Base-by-base conservation (phyloP, 1,140 invertebrate species). In the Hyposmocoma kahamanoa region DNA sequence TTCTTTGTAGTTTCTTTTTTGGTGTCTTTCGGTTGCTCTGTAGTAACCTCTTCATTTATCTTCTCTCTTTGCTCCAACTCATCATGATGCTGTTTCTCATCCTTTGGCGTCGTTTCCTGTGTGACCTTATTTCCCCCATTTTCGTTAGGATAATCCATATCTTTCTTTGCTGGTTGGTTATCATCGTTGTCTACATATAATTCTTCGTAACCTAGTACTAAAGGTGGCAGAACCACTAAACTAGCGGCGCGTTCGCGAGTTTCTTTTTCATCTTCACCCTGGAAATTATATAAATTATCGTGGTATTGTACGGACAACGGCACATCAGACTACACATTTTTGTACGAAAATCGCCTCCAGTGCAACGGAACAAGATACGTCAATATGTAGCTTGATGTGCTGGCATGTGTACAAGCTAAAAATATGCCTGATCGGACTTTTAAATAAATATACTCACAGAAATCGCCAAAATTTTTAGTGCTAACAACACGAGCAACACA, bases 181-280 rank as follows among this genome's bases (percentile, higher is more conserved):
- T n/a, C 4, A 19, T 19, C 47, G 19, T 42, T 18, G 1, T 68
- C 56, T 13, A 65, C 34, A 20, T 72, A 67, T n/a, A 84, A 28
- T 17, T 84, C 80, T 19, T 84, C 77, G 47, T 84, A 84, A 1
- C 76, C 77, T 10, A 84, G 18, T 3, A 81, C 62, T 2, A 84
- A 52, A 1, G 77, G 77, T 5, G 77, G 77, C 1, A 84, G 46
- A 13, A 84, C 61, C 1, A 84, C 61, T 0, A 84, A 52, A 28
- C 65, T 67, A 0, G 77, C 80, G 43, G 56, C 59, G 3, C 72
- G 64, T n/a, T 64, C 53, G 9, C 18, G 18, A 21, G 1, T 62
- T 49, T 58, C 20, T 30, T 39, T 42, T 2, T n/a, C 3, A 36
- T 20, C 38, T 21, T 50, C 36, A 9, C 26, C 30, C 62, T 64